phyloP scores from a whole-genome alignment of 2,888 invertebrate species.

The Cheilosia scutellata region DNA sequence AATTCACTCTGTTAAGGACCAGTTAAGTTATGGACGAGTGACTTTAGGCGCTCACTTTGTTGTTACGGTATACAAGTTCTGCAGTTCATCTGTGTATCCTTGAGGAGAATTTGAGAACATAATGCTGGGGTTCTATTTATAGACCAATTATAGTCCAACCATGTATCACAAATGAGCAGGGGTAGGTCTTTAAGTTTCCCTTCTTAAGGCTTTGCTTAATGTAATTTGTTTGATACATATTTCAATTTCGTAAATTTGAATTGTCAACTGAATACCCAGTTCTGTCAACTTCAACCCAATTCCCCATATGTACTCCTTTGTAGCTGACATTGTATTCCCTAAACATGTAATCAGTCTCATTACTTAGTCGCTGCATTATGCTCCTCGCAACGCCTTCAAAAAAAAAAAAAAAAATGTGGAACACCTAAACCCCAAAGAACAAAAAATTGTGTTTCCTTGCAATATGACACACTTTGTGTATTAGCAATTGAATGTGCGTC shows the following conservation, averaged over 20 bases:
- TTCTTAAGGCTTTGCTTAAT: too few species aligned
- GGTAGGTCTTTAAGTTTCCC: not conserved
- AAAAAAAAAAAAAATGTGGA: not conserved
- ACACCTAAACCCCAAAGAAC: not conserved
- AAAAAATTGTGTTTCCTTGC: constrained; percentile 3
- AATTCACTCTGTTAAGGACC: too few species aligned
- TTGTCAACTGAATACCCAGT: not conserved
- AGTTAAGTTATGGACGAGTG: too few species aligned
- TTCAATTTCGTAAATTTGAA: not conserved
- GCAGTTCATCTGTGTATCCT: too few species aligned
- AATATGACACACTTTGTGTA: constrained; percentile 27
- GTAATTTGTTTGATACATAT: not conserved
- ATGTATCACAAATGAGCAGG: not conserved
- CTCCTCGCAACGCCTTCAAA: not conserved
- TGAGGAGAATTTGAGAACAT: too few species aligned
- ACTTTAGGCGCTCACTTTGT: too few species aligned
- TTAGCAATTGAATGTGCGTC: constrained; percentile 18
- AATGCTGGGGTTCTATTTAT: too few species aligned
- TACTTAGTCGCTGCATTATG: constrained; percentile 8
- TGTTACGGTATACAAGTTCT: too few species aligned
- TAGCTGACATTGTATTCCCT: not conserved
- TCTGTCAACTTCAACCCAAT: not conserved
- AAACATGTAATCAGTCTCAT: constrained; percentile 4
- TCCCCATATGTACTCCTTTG: not conserved
- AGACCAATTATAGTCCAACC: too few species aligned